Evolutionary conservation across 2,113 vertebrate genomes (phyloP).

Genomic region (Lethenteron camtschaticum): DNA sequence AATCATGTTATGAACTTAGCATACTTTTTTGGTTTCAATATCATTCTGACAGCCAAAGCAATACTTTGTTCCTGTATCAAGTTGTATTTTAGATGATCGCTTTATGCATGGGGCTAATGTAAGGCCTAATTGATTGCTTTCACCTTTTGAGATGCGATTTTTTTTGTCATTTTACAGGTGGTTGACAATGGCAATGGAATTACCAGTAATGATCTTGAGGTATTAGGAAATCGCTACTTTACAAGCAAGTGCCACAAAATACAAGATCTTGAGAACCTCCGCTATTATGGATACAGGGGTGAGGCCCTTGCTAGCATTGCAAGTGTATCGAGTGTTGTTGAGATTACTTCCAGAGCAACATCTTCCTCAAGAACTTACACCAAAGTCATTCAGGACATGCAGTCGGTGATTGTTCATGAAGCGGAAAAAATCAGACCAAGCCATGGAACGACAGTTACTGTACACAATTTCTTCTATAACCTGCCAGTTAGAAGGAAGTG

Average conservation of each 20-base stretch:
- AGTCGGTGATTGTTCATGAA: conserved; percentile 32
- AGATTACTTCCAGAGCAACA: conserved; percentile 48
- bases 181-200: conserved; percentile 69
- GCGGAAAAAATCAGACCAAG: conserved; percentile 40
- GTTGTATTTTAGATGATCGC: too few relatives aligned
- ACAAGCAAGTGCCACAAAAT: conserved; percentile 60
- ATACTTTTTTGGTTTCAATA: too few relatives aligned
- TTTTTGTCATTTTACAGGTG: conserved; percentile 46
- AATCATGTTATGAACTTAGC: too few relatives aligned
- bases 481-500: conserved; percentile 62
- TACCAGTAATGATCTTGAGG: conserved; percentile 34
- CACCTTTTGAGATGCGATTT: too few relatives aligned
- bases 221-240: conserved; percentile 43
- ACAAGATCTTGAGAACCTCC: conserved; percentile 45
- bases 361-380: conserved; percentile 39
- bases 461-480: conserved; percentile 61
- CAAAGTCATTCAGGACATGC: conserved; percentile 51
- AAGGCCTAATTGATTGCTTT: too few relatives aligned
- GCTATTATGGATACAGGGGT: conserved; percentile 61
- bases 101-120: too few relatives aligned
- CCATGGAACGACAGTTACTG: conserved; percentile 45
- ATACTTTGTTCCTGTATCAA: too few relatives aligned
- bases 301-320: conserved; percentile 69
- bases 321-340: conserved; percentile 40
- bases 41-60: too few relatives aligned